Evolutionary conservation across 2,888 invertebrate species (phyloP).

Genomic region (Gymnosoma rotundatum): DNA sequence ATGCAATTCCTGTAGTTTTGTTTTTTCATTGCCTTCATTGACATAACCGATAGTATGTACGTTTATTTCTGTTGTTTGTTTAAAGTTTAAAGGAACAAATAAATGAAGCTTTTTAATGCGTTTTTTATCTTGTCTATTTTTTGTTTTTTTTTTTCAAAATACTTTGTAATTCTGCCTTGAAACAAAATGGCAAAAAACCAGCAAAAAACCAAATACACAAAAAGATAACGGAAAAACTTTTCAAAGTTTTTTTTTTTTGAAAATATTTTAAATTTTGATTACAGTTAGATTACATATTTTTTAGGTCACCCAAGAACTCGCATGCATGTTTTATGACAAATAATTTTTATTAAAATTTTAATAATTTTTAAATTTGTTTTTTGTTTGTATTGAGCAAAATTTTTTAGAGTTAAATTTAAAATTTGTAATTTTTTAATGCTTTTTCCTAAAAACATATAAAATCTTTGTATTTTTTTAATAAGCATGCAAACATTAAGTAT

Average conservation of each 20-base stretch:
- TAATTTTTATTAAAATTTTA: background rate
- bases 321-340: background rate
- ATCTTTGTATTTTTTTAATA: too few relatives aligned
- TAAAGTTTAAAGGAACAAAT: conserved; percentile 60
- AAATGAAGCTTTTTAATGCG: conserved; percentile 69
- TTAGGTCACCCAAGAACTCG: conserved; percentile 25
- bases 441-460: too few relatives aligned
- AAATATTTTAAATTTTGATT: conserved; percentile 6
- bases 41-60: background rate
- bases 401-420: too few relatives aligned
- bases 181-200: conserved; percentile 28
- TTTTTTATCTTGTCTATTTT: conserved; percentile 53
- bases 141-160: background rate
- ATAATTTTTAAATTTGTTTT: background rate
- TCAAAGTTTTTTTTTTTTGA: background rate
- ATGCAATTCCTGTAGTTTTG: conserved; percentile 38
- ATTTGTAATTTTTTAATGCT: too few relatives aligned
- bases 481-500: too few relatives aligned
- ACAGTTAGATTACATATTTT: conserved; percentile 7
- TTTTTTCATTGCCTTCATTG: conserved; percentile 45
- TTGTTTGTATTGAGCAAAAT: background rate
- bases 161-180: conserved; percentile 50
- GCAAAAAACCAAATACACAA: background rate
- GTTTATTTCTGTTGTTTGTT: conserved; percentile 41
- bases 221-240: conserved; percentile 15